These are phyloP conservation scores for Drosophila takahashii DNA, from an alignment of 1,140 invertebrate species.

Conservation along the genomic window DNA sequence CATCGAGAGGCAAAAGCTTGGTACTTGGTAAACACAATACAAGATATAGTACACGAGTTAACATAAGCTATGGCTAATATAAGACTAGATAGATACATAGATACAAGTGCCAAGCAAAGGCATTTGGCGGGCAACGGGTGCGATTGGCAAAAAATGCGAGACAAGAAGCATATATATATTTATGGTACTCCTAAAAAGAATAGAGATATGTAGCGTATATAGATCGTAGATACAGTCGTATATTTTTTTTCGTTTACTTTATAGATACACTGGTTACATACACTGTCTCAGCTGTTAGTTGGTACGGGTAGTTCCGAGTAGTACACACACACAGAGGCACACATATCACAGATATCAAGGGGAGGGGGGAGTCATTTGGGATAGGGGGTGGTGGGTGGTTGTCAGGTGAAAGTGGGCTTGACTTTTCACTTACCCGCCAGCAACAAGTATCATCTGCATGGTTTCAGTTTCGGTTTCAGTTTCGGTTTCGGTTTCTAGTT, in stretches of 20 bases:
- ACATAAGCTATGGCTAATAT: neutral
- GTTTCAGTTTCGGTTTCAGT: constrained; percentile 29
- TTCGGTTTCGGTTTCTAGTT: constrained; percentile 5
- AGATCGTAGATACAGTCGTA: neutral
- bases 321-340: constrained; percentile 27
- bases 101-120: constrained; percentile 57
- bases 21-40: constrained; percentile 3
- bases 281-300: constrained; percentile 4
- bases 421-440: constrained; percentile 83
- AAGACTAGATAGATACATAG: neutral
- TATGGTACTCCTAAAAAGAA: neutral
- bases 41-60: neutral
- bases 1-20: neutral
- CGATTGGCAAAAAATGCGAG: constrained; percentile 32
- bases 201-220: neutral
- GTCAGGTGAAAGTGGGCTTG: constrained; percentile 11
- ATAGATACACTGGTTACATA: constrained; percentile 9
- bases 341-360: constrained; percentile 24
- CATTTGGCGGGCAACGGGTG: constrained; percentile 21
- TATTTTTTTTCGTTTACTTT: too few species aligned
- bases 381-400: neutral
- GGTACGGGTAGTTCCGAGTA: constrained; percentile 15
- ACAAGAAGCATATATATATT: constrained; percentile 14
- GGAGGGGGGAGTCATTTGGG: neutral
- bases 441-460: constrained; percentile 85